Conservation (phyloP, 2,888 invertebrate species). For the Phortica magna region DNA sequence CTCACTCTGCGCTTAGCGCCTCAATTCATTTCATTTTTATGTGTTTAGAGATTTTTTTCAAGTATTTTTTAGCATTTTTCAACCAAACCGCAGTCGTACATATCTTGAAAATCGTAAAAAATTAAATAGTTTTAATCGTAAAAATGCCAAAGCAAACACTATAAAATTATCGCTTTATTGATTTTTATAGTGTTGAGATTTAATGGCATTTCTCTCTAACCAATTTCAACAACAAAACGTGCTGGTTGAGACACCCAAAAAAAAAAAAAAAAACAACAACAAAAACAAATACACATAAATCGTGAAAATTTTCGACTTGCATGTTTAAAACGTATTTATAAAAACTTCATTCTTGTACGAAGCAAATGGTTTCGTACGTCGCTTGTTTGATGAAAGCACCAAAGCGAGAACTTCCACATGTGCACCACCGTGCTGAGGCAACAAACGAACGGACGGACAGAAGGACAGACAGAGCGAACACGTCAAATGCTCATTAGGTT, state of each 20-base stretch:
- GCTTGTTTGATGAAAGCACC: background rate
- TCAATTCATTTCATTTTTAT: too few relatives aligned
- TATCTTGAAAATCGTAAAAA: too few relatives aligned
- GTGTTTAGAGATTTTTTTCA: too few relatives aligned
- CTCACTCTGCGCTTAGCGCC: too few relatives aligned
- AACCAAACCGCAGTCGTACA: too few relatives aligned
- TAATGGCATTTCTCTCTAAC: background rate
- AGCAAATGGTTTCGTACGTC: background rate
- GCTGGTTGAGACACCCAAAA: background rate
- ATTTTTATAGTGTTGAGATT: background rate
- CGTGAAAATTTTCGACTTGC: background rate
- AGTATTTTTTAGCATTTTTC: too few relatives aligned
- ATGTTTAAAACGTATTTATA: slow-evolving; percentile 14
- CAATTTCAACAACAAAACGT: background rate
- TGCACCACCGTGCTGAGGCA: too few relatives aligned
- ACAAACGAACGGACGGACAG: too few relatives aligned
- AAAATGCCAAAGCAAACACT: background rate
- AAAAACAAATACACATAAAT: background rate
- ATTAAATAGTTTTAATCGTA: background rate
- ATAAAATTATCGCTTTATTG: background rate
- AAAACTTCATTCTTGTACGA: background rate
- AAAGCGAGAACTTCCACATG: too few relatives aligned
- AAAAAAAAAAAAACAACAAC: too few relatives aligned
- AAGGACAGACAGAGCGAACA: background rate
- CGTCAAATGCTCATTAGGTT: background rate